Percentiles rank a stretch among this genome's conserved stretches.
Conservation (phyloP, 2,888 invertebrate species). For the Leptinotarsa juncta region DNA sequence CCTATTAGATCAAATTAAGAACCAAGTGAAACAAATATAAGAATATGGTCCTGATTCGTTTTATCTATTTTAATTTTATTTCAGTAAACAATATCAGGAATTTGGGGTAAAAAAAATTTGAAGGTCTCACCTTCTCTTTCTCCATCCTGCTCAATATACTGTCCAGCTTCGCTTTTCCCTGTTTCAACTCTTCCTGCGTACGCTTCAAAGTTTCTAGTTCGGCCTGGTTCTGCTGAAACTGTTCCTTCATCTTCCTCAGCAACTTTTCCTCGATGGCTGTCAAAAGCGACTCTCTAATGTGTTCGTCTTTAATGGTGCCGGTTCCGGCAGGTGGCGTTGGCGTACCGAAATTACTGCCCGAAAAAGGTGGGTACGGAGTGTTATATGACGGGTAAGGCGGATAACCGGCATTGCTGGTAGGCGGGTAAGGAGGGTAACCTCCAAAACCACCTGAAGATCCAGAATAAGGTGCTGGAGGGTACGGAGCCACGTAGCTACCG, state of each 20-base stretch:
- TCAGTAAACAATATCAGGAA: no score
- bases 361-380: constrained; percentile 43
- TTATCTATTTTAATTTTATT: no score
- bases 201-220: constrained; percentile 89
- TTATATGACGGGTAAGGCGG: constrained; percentile 48
- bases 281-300: constrained; percentile 91
- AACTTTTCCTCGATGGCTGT: constrained; percentile 97
- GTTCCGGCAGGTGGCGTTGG: constrained; percentile 63
- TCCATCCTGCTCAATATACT: constrained; percentile 81
- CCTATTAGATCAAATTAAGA: no score
- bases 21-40: no score
- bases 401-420: constrained; percentile 40
- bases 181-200: constrained; percentile 87
- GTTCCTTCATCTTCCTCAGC: constrained; percentile 86
- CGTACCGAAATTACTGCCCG: constrained; percentile 39
- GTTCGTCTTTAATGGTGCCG: constrained; percentile 94
- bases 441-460: no score
- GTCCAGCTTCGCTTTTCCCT: constrained; percentile 86
- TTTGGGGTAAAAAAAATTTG: no score
- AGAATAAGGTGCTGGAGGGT: constrained; percentile 34
- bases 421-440: no score
- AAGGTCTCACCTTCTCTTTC: constrained; percentile 72
- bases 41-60: no score
- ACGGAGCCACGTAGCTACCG: constrained; percentile 52
- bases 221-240: constrained; percentile 90